Evolutionary conservation across 2,888 invertebrate species (phyloP), one percentile per base, ranked within the genome.

Genomic region (Actias luna): DNA sequence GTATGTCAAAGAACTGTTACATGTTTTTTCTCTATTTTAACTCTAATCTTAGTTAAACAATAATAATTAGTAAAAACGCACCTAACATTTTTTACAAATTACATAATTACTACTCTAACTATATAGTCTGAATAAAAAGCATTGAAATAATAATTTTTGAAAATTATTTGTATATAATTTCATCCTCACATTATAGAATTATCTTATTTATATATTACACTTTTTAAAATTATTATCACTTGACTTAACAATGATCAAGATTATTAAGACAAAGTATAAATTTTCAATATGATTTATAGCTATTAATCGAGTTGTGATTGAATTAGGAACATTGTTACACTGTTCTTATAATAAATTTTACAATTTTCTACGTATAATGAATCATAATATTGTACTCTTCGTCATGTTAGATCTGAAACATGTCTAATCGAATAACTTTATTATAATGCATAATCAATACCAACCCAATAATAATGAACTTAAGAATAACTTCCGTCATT

Each of bases 211-310:
- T 8, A 33, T 7, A 7, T 5, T 33, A 7, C 5, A 33, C 8
- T 8, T 33, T 33, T 7, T 33, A 33, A 33, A 7, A 33, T 33
- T 39, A 39, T 4, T 35, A 35, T 14, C 12, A 10, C 16, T 39
- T n/a, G 35, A 18, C 12, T 52, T 58, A 25, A 5, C 63, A 73
- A 77, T 61, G 65, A 84, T 82, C 82, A 87, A 89, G 69, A 78
- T 36, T 10, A 7, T 14, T 70, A 0, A 52, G 29, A 16, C n/a
- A 68, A 70, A 39, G 16, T 16, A 58, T 72, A 70, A 22, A 64
- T 73, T 59, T 68, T 63, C 64, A 76, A 79, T 77, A 70, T 87
- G 85, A 90, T 90, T 90, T 88, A 88, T 85, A 79, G 83, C 78
- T 80, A 81, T 78, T 80, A 80, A 79, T 78, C 71, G 70, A 69